Base-by-base conservation (phyloP, 2,888 invertebrate species). In the Patella depressa region DNA sequence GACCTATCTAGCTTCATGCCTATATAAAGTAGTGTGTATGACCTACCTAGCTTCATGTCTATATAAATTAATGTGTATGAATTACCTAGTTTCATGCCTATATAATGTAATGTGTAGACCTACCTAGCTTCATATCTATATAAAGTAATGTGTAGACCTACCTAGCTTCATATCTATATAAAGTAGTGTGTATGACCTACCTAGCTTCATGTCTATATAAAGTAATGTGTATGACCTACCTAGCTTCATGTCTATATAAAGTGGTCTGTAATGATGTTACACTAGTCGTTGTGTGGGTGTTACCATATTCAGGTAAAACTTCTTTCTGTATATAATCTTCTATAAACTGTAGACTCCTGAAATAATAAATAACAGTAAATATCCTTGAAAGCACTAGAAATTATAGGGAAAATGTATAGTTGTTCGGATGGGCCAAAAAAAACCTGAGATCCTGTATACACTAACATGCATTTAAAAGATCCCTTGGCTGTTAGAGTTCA, bases 221-320 rank as follows among this genome's bases (percentile, higher is more conserved):
- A 75, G 96, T 59, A 7, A 0, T 45, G 15, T 15, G 11, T 11
- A 65, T 55, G n/a, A 15, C 81, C 53, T 77, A 92, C 90, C 90
- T 90, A 29, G 92, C 92, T 82, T 92, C 92, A 92, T 93, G 96
- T 95, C 96, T 95, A 93, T 95, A 97, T 80, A 96, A 93, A 77
- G 96, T 96, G 75, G 96, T 96, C 92, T 97, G 97, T 75, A 96
- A 93, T 29, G 97, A 96, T 24, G 96, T 96, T 85, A 96, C 94
- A 59, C 96, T 95, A 55, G 96, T 95, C 7, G 96, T 96, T 2
- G 96, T 94, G 89, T 95, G 95, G 7, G 95, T 96, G 85, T 96
- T 96, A 19, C 96, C 97, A 90, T 97, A 96, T 54, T 90, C 88
- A 9, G 90, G 88, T 80, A 97, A 92, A 17, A 97, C 96, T 88